A percentile compares a stretch with the other conserved stretches of the same genome.
These are phyloP conservation scores for Patella depressa DNA, from an alignment of 2,888 invertebrate genomes.

Conservation along the genomic window DNA sequence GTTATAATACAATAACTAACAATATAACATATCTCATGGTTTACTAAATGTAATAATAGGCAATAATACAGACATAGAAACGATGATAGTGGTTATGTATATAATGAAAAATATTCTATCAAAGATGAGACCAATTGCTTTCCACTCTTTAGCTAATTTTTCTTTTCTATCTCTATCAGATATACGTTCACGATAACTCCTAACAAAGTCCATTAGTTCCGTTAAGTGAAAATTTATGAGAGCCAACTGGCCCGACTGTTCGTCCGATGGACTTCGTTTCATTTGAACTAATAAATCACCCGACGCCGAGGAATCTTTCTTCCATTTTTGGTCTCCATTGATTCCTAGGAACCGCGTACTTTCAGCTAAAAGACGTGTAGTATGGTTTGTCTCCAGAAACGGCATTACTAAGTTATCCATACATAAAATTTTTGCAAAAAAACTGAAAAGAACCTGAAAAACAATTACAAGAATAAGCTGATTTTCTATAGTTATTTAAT, in stretches of 20 bases:
- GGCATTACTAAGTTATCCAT: slow-evolving; percentile 63
- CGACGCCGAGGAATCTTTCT: slow-evolving; percentile 25
- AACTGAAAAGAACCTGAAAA: slow-evolving; percentile 62
- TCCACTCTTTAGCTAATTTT: slow-evolving; percentile 66
- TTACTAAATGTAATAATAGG: slow-evolving; percentile 45
- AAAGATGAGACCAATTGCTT: slow-evolving; percentile 66
- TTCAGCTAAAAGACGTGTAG: slow-evolving; percentile 32
- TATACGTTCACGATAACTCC: slow-evolving; percentile 54
- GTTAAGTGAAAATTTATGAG: slow-evolving; percentile 53
- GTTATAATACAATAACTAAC: no score
- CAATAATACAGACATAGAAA: slow-evolving; percentile 61
- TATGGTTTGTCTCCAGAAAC: slow-evolving; percentile 43
- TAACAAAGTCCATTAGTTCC: slow-evolving; percentile 57
- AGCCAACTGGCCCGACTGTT: slow-evolving; percentile 43
- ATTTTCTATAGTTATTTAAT: no score
- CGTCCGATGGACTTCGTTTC: slow-evolving; percentile 22
- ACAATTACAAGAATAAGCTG: no score
- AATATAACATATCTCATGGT: background rate
- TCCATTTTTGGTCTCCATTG: slow-evolving; percentile 45
- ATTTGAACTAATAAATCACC: slow-evolving; percentile 31
- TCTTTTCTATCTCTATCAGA: slow-evolving; percentile 64
- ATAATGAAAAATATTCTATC: slow-evolving; percentile 68
- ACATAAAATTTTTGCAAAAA: slow-evolving; percentile 61
- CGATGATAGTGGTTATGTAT: slow-evolving; percentile 62
- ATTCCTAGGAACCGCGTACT: slow-evolving; percentile 40